These are phyloP conservation scores for Sminthurinus aureus DNA, from an alignment of 2,888 invertebrate species.

Conservation along the genomic window DNA sequence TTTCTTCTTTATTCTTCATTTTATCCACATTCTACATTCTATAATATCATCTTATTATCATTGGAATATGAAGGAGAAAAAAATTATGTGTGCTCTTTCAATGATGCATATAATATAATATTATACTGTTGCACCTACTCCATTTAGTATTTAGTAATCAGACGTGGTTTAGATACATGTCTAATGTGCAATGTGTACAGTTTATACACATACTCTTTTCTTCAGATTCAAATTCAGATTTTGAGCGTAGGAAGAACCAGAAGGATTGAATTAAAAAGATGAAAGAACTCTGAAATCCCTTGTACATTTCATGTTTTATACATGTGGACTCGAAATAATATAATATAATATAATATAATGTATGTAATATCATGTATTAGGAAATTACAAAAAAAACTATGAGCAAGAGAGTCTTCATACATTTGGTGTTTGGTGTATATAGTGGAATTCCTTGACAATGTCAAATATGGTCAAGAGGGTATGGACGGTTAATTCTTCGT, in stretches of 20 bases:
- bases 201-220: too few species aligned
- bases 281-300: not conserved
- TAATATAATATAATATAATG: too few species aligned
- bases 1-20: too few species aligned
- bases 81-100: too few species aligned
- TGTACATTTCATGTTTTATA: not conserved
- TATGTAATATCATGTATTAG: not conserved
- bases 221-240: not conserved
- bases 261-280: not conserved
- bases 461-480: conserved; percentile 15
- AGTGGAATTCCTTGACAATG: conserved; percentile 1
- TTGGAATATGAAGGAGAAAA: too few species aligned
- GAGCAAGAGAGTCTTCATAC: not conserved
- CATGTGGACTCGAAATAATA: not conserved
- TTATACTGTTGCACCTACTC: too few species aligned
- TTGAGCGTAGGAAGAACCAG: not conserved
- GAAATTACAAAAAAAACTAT: not conserved
- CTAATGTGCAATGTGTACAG: not conserved
- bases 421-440: not conserved
- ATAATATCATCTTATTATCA: too few species aligned
- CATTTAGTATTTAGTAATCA: not conserved
- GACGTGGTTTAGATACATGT: not conserved
- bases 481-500: not conserved
- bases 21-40: too few species aligned
- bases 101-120: too few species aligned